phyloP scores from a whole-genome alignment of 2,888 invertebrate genomes.

The Eupithecia subfuscata region DNA sequence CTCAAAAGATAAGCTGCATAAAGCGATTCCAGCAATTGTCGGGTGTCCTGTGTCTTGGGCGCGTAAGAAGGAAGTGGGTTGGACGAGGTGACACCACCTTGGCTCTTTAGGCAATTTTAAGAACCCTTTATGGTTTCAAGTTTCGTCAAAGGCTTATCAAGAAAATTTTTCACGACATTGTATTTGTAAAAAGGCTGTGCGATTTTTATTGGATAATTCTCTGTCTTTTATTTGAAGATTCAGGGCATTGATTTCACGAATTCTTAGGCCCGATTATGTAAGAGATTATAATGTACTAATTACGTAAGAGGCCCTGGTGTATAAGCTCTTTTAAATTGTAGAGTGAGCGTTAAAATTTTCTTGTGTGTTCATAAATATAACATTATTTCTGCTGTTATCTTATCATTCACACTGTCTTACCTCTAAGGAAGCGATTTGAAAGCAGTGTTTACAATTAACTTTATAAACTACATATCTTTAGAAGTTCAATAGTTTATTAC shows the following conservation, averaged over 20 bases:
- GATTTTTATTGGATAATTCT: background rate
- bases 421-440: conserved; percentile 9
- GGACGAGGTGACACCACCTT: background rate
- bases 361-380: background rate
- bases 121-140: conserved; percentile 17
- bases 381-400: no score
- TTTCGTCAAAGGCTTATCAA: conserved; percentile 10
- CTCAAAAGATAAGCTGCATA: conserved; percentile 33
- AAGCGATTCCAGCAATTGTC: conserved; percentile 42
- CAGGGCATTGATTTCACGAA: background rate
- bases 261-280: background rate
- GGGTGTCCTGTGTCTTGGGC: conserved; percentile 27
- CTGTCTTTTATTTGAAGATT: background rate
- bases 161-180: background rate
- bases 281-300: background rate
- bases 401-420: background rate
- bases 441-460: conserved; percentile 23
- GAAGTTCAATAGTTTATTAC: conserved; percentile 24
- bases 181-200: background rate
- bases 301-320: background rate
- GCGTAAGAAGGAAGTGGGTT: conserved; percentile 32
- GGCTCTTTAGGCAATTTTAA: background rate
- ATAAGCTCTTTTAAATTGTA: background rate
- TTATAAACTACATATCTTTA: conserved; percentile 19
- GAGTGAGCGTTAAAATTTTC: background rate